Evolutionary conservation across 2,888 invertebrate genomes (phyloP).

Genomic region (Oeneis ivallda): DNA sequence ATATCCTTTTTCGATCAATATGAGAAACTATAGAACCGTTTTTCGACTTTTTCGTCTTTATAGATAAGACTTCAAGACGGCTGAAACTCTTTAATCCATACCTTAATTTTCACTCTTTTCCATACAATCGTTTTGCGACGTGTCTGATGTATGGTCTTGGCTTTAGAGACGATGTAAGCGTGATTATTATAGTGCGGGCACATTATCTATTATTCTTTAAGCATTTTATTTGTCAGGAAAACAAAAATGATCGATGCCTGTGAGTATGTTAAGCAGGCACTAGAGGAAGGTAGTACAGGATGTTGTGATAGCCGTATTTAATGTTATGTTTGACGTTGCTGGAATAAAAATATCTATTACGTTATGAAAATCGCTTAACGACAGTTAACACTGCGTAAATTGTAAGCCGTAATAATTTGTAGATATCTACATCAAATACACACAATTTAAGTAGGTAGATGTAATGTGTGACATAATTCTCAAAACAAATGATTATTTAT

Average conservation of each 20-base stretch:
- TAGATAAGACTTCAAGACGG: too few species aligned
- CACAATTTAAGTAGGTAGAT: too few species aligned
- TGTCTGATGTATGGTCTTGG: neutral
- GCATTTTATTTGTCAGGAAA: constrained; percentile 27
- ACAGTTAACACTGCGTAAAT: neutral
- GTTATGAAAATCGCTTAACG: neutral
- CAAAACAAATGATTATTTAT: too few species aligned
- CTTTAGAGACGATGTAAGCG: constrained; percentile 16
- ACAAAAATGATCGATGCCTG: constrained; percentile 24
- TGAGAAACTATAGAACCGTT: too few species aligned
- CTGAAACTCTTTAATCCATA: neutral
- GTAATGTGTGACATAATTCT: too few species aligned
- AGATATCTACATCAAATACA: too few species aligned
- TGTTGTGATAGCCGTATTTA: constrained; percentile 17
- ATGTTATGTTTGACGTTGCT: neutral
- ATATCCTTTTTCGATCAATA: too few species aligned
- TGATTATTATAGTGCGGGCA: constrained; percentile 10
- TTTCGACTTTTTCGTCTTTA: too few species aligned
- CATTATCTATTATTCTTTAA: constrained; percentile 14
- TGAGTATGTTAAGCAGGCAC: constrained; percentile 1
- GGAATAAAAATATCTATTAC: neutral
- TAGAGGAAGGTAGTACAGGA: constrained; percentile 1
- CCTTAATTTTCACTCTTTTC: neutral
- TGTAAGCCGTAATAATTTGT: neutral
- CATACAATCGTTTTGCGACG: too few species aligned